Conservation (phyloP, 1,140 invertebrate species). For the Phenacoccus solenopsis region DNA sequence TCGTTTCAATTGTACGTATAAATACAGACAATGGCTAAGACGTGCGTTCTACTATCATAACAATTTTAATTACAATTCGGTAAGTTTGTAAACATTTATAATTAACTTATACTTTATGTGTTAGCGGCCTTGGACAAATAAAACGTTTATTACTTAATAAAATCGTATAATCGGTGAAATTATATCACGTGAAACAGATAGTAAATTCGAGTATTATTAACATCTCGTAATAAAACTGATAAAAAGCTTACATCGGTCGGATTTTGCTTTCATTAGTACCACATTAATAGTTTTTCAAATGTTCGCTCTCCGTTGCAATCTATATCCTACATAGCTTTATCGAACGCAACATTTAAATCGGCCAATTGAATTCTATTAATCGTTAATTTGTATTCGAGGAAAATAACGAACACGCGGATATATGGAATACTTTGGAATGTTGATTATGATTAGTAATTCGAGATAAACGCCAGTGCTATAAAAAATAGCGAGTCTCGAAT, state of each 20-base stretch:
- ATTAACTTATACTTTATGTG: not conserved
- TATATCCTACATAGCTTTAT: not conserved
- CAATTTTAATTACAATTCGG: not conserved
- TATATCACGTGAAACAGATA: slow-evolving; percentile 2
- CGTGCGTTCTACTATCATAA: not conserved
- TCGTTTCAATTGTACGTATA: not conserved
- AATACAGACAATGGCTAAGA: not conserved
- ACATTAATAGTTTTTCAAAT: not conserved
- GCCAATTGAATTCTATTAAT: not conserved
- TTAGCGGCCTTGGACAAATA: not conserved
- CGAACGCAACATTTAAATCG: not conserved
- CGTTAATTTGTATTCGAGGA: not conserved
- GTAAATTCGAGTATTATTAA: not conserved
- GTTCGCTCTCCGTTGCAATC: not conserved
- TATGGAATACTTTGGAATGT: no score
- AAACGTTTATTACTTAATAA: slow-evolving; percentile 3
- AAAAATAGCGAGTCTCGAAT: no score
- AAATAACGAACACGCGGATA: not conserved
- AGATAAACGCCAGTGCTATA: no score
- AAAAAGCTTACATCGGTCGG: not conserved
- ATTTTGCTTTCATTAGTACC: not conserved
- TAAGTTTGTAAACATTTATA: not conserved
- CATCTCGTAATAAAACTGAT: not conserved
- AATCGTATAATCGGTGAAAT: not conserved
- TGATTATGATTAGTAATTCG: no score